Base-by-base conservation (phyloP, 1,140 invertebrate species). In the Araneus ventricosus region DNA sequence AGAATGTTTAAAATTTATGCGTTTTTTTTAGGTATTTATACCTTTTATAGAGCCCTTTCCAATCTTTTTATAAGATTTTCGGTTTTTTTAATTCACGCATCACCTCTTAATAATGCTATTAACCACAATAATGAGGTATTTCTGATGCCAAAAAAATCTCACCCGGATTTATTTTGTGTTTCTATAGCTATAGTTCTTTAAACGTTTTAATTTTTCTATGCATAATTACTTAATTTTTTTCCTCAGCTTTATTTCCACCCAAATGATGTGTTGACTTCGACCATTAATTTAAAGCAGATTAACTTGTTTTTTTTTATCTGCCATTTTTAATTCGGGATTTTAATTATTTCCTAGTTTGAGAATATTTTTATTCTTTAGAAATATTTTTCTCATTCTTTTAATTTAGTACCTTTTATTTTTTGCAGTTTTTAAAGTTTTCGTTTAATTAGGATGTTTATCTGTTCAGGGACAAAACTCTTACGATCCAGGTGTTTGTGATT, bases 261-360 rank as follows among this genome's bases (percentile, higher is more conserved):
- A 75, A 75, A 75, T 75, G 30, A 75, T 75, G 70, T 75, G 70
- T 75, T 75, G 70, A 75, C 70, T 75, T 75, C 70, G 27, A 37
- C 30, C 70, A 37, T 75, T 75, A 75, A 75, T 75, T 75, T 75
- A 37, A 75, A 75, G 70, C 70, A 75, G 70, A 75, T 75, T 75
- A 75, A 34, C 17, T 75, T 27, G 20, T 10, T 70, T 52, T 75
- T 75, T 75, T 75, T 75, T 34, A 75, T 75, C 30, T 75, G 14
- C 30, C 70, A 75, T 37, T 75, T 75, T 75, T 75, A 75, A 75
- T 75, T 75, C 37, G 20, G 70, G 34, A 34, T 75, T 75, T 75
- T 75, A 75, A 75, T 75, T 75, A 75, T 75, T 75, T 75, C 34
- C 30, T 75, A 20, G 70, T 75, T 75, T 63, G 17, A 34, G 34